These are phyloP conservation scores for Lucifuga dentata DNA, from an alignment of 2,113 vertebrate species.

Conservation along the genomic window DNA sequence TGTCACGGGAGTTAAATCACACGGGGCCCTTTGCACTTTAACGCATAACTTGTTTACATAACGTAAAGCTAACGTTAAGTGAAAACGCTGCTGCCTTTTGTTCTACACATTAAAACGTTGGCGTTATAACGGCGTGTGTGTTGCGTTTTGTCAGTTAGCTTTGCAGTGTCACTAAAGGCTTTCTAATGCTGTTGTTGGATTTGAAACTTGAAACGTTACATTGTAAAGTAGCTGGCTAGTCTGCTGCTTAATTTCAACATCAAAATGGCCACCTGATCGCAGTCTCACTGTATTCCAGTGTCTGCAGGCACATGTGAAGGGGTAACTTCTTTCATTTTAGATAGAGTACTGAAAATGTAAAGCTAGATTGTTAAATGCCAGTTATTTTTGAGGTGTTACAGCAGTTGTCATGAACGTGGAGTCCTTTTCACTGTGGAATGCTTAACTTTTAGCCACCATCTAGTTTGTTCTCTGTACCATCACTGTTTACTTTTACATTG, in stretches of 20 bases:
- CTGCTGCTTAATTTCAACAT: constrained; percentile 78
- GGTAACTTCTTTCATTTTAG: constrained; percentile 15
- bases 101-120: constrained; percentile 47
- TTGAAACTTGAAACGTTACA: constrained; percentile 46
- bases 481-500: constrained; percentile 43
- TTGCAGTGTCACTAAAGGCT: background rate
- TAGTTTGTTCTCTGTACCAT: constrained; percentile 40
- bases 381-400: constrained; percentile 23
- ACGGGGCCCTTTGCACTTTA: constrained; percentile 60
- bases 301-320: constrained; percentile 37
- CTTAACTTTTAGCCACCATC: constrained; percentile 47
- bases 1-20: constrained; percentile 38
- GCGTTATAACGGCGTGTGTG: constrained; percentile 19
- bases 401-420: constrained; percentile 49
- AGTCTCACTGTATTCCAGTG: constrained; percentile 67
- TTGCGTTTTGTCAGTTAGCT: background rate
- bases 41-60: constrained; percentile 79
- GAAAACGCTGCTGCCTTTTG: constrained; percentile 72
- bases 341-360: background rate
- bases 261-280: constrained; percentile 82
- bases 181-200: constrained; percentile 36
- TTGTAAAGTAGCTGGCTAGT: constrained; percentile 55
- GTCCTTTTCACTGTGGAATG: constrained; percentile 37
- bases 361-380: constrained; percentile 4
- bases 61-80: constrained; percentile 68